Percentiles rank a stretch among this genome's conserved stretches.
phyloP scores from a whole-genome alignment of 2,888 invertebrate genomes.

The Ormyrus thymus region DNA sequence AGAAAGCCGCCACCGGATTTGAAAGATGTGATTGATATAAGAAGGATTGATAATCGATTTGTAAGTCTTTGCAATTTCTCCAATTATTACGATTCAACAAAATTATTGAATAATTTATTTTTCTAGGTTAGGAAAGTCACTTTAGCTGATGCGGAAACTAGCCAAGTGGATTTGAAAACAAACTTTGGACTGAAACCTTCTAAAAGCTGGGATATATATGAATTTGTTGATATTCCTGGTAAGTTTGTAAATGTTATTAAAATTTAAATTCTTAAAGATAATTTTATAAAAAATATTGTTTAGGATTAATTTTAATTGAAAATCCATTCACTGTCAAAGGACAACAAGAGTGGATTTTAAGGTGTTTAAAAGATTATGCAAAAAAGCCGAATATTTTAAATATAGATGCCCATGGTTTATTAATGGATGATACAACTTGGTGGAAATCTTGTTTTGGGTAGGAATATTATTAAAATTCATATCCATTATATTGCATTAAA shows the following conservation, averaged over 20 bases:
- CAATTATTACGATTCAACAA: no score
- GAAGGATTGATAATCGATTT: conserved; percentile 59
- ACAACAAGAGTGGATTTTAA: conserved; percentile 89
- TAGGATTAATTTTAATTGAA: conserved; percentile 86
- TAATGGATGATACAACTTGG: conserved; percentile 77
- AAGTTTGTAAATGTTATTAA: conserved; percentile 43
- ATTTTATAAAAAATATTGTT: conserved; percentile 51
- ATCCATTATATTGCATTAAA: conserved; percentile 13
- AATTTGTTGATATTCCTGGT: conserved; percentile 80
- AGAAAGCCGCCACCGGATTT: conserved; percentile 81
- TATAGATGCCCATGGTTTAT: conserved; percentile 77
- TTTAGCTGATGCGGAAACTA: not conserved
- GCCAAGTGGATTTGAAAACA: conserved; percentile 46
- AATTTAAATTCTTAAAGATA: not conserved
- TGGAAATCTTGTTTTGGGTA: conserved; percentile 79
- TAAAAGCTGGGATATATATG: conserved; percentile 80
- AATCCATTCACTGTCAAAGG: conserved; percentile 89
- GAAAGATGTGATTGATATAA: conserved; percentile 80
- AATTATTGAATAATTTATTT: conserved; percentile 11
- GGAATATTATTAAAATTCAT: conserved; percentile 52
- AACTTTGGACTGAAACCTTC: conserved; percentile 75
- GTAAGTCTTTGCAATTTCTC: conserved; percentile 58
- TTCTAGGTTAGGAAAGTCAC: conserved; percentile 70
- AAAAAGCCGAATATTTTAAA: conserved; percentile 83
- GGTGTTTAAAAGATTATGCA: conserved; percentile 87